Evolutionary conservation across 2,113 vertebrate genomes (phyloP).

Genomic region (Dicaeum eximium): DNA sequence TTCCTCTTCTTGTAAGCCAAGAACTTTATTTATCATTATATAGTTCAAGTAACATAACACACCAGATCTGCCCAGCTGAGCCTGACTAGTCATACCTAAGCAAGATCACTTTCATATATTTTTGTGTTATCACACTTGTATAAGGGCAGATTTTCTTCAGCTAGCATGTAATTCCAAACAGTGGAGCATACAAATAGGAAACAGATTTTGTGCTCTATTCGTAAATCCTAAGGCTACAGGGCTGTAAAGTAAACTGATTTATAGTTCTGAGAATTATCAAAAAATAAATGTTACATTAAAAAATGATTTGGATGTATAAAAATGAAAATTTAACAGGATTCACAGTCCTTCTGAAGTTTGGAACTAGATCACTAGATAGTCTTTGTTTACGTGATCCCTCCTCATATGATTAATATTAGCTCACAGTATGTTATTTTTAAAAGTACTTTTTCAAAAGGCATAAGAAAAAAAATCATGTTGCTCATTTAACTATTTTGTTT

Average conservation of each 20-base stretch:
- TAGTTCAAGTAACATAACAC: neutral
- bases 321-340: constrained; percentile 24
- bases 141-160: constrained; percentile 35
- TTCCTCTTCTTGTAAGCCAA: constrained; percentile 8
- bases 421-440: constrained; percentile 31
- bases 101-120: neutral
- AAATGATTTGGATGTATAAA: constrained; percentile 13
- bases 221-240: constrained; percentile 31
- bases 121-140: constrained; percentile 39
- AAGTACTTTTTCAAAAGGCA: neutral
- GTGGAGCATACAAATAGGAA: constrained; percentile 62
- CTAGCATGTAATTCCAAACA: constrained; percentile 55
- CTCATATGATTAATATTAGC: constrained; percentile 48
- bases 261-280: constrained; percentile 24
- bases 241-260: constrained; percentile 55
- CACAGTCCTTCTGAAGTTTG: constrained; percentile 34
- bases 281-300: constrained; percentile 50
- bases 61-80: neutral
- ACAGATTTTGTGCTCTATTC: constrained; percentile 45
- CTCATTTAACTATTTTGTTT: constrained; percentile 39
- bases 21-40: neutral
- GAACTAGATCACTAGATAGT: constrained; percentile 37
- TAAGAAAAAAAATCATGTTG: neutral
- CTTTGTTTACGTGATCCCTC: constrained; percentile 35
- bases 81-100: neutral